phyloP scores from a whole-genome alignment of 2,113 vertebrate genomes.

The Corythoichthys intestinalis region DNA sequence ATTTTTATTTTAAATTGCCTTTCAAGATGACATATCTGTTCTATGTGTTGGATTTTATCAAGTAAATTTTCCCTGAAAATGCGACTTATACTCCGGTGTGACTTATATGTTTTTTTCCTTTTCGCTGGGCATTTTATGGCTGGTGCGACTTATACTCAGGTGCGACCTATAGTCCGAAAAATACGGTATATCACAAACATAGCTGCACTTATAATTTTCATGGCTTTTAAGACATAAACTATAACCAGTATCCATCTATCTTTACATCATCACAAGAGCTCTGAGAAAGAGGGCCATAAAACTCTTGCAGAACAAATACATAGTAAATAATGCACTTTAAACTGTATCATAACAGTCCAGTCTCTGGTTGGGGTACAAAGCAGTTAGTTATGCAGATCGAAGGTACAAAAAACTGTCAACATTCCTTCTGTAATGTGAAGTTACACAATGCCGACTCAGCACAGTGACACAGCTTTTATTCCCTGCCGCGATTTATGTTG shows the following conservation, averaged over 20 bases:
- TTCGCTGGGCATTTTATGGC: too few relatives aligned
- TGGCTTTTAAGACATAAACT: background rate
- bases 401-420: constrained; percentile 27
- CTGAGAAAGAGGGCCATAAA: background rate
- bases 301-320: background rate
- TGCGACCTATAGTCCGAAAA: too few relatives aligned
- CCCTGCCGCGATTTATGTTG: constrained; percentile 45
- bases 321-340: background rate
- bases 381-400: constrained; percentile 26
- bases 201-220: constrained; percentile 1
- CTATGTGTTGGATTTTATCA: too few relatives aligned
- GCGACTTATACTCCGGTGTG: too few relatives aligned
- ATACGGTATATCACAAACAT: too few relatives aligned
- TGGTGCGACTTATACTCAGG: too few relatives aligned
- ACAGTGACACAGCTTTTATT: constrained; percentile 60
- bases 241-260: background rate
- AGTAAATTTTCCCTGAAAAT: too few relatives aligned
- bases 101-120: too few relatives aligned
- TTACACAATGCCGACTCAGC: constrained; percentile 40
- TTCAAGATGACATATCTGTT: too few relatives aligned
- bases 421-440: constrained; percentile 31
- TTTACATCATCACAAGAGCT: constrained; percentile 1
- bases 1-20: too few relatives aligned
- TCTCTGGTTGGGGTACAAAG: constrained; percentile 6
- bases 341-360: constrained; percentile 2